phyloP scores from a whole-genome alignment of 2,113 vertebrate species.

The Eira barbara region DNA sequence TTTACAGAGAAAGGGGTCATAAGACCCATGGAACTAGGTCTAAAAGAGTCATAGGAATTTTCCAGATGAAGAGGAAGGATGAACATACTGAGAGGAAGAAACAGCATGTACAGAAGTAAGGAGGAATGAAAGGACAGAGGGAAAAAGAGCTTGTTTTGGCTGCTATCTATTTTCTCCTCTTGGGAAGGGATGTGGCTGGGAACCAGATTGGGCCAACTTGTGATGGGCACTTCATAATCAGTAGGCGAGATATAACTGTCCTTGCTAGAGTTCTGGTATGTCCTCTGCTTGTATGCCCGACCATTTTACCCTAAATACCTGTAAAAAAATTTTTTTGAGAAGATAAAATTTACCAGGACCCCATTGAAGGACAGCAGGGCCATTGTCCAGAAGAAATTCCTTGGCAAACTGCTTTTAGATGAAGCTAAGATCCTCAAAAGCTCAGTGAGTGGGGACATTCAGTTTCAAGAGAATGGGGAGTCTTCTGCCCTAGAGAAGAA shows the following conservation, averaged over 20 bases:
- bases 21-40: not conserved
- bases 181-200: not conserved
- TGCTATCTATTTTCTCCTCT: not conserved
- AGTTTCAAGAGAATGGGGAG: not conserved
- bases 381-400: not conserved
- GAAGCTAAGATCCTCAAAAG: not conserved
- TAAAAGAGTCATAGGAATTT: not conserved
- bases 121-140: not conserved
- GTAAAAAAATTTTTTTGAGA: not conserved
- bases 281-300: not conserved
- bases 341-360: not conserved
- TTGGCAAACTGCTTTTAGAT: not conserved
- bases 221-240: not conserved
- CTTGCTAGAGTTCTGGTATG: conserved; percentile 10
- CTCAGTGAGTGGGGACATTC: not conserved
- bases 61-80: not conserved
- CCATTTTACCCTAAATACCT: not conserved
- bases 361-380: not conserved
- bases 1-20: not conserved
- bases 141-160: not conserved
- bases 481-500: not conserved
- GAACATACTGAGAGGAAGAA: not conserved
- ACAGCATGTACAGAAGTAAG: not conserved
- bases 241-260: not conserved
- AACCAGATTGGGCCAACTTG: not conserved